Conservation (phyloP, 2,888 invertebrate genomes). For the Metacarcinus magister region DNA sequence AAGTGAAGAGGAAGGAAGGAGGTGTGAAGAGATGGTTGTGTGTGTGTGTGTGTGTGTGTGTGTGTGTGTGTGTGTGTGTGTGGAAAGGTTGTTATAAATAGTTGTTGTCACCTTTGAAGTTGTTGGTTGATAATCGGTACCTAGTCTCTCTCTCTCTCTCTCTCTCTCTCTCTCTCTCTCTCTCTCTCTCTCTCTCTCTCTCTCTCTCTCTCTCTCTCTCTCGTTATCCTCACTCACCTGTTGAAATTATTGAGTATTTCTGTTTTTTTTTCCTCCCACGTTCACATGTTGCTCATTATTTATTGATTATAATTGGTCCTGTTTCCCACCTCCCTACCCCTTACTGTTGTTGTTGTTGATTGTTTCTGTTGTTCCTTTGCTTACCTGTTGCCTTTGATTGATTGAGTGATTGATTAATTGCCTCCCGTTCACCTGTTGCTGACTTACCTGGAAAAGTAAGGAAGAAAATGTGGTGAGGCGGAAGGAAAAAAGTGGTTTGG, state of each 20-base stretch:
- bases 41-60: not conserved
- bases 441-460: not conserved
- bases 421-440: not conserved
- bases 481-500: not conserved
- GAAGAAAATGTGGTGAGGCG: not conserved
- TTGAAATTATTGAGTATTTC: not conserved
- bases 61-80: not conserved
- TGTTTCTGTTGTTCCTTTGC: not conserved
- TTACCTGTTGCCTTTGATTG: too few species aligned
- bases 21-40: not conserved
- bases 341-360: not conserved
- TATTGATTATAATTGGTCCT: not conserved
- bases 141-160: not conserved
- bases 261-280: not conserved
- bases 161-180: conserved; percentile 53
- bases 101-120: too few species aligned
- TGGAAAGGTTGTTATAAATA: not conserved
- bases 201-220: conserved; percentile 37
- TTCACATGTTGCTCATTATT: not conserved
- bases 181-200: conserved; percentile 53
- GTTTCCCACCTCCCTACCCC: not conserved
- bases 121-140: too few species aligned
- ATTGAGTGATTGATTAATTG: too few species aligned
- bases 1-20: not conserved
- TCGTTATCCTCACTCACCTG: too few species aligned